Evolutionary conservation across 2,113 vertebrate genomes (phyloP), one percentile per base, ranked within the genome.

Genomic region (Mobula hypostoma): DNA sequence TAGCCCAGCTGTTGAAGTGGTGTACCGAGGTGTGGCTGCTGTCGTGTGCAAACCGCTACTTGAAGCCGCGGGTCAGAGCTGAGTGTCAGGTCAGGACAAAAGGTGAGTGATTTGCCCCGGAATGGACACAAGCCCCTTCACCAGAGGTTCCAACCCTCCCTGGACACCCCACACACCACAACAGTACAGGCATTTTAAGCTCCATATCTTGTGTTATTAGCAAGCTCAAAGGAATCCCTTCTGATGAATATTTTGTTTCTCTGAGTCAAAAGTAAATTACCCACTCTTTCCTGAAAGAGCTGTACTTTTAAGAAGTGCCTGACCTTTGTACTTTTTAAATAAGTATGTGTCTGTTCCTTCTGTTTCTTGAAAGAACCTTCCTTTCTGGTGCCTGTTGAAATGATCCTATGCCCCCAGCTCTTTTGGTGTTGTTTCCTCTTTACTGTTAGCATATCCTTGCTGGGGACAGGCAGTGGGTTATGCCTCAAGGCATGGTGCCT

Each of bases 231-330:
- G 61, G 12, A 63, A 12, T 1, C 14, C 58, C 29, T 27, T 27
- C 58, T 66, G 83, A n/a, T 77, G 27, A 7, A 24, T 7, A 7
- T 11, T 8, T 77, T 7, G 24, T 29, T 87, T 11, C 19, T 56
- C 29, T 87, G 56, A 58, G 24, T 85, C 82, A 29, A 24, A 8
- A 85, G 58, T 21, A 29, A 29, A 27, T 2, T 24, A 27, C 24
- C 82, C 24, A 5, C 21, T 58, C 24, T 85, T 85, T 85, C 2
- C 82, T 85, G 56, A 85, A 58, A 5, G 1, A 5, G 14, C 85
- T 79, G 77, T 88, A 88, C 29, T 61, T 88, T 88, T 88, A 90
- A 90, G 61, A 90, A 90, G 2, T 90, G 27, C 29, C 61, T 90
- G 61, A 68, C 29, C 66, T 32, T 19, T 66, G 14, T 15, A 3